A percentile compares a stretch with the other conserved stretches of the same genome.
Conservation (phyloP, 2,113 vertebrate species). For the Craseonycteris thonglongyai region DNA sequence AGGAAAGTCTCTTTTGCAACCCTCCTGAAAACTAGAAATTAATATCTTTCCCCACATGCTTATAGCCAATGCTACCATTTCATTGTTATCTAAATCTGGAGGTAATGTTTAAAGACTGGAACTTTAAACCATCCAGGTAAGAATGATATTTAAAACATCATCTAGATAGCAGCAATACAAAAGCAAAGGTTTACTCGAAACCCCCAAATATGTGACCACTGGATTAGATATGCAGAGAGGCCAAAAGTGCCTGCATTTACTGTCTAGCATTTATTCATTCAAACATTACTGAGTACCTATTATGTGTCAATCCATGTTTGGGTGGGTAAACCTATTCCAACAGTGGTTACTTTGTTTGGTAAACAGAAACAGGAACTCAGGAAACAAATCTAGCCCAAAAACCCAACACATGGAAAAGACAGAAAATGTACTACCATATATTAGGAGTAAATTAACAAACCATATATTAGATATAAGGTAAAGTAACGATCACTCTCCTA, state of each 20-base stretch:
- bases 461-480: background rate
- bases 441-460: background rate
- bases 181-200: background rate
- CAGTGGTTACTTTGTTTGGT: background rate
- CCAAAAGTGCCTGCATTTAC: background rate
- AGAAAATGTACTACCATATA: background rate
- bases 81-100: slow-evolving; percentile 15
- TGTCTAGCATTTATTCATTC: background rate
- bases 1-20: background rate
- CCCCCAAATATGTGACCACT: background rate
- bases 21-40: background rate
- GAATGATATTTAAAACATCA: background rate
- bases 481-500: background rate
- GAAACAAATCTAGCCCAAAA: slow-evolving; percentile 23
- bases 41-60: background rate
- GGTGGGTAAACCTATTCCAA: background rate
- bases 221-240: background rate
- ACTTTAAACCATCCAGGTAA: background rate
- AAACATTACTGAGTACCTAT: background rate
- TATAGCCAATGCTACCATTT: background rate
- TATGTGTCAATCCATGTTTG: background rate
- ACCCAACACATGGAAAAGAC: background rate
- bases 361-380: background rate
- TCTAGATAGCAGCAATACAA: background rate
- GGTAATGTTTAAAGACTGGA: background rate